Evolutionary conservation across 1,140 invertebrate genomes (phyloP), one percentile per base, ranked within the genome.

Genomic region (Lepeophtheirus salmonis): DNA sequence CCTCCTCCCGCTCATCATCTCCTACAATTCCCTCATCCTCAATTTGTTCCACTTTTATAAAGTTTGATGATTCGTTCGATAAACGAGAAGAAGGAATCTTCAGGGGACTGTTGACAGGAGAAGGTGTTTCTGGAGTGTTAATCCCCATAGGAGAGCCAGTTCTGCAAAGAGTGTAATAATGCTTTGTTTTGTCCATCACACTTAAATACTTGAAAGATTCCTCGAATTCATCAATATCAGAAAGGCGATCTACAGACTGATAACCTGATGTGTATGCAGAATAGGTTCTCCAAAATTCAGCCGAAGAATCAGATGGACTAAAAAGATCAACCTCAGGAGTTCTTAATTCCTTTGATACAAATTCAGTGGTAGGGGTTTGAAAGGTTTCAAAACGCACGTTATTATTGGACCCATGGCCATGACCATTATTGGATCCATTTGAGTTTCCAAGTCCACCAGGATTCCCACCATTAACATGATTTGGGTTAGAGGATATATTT

Each of bases 111-210:
- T 41, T 41, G 6, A n/a, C 30, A 41, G 30, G 30, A 6, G 30
- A 10, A n/a, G 30, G 30, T n/a, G 30, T 41, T n/a, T n/a, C 30
- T 10, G 30, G 30, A 10, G 30, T 41, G n/a, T 41, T 41, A 3
- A 23, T 57, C 3, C 26, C 55, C 10, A 57, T 25, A 23, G 55
- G 55, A 3, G 55, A 57, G 21, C 23, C 26, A 17, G 55, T 41
- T 30, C 59, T 17, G 50, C 59, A 61, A 55, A 61, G 59, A 13
- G 59, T 61, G 51, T 61, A 61, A 22, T 61, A 61, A 18, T 61
- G 59, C 21, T 25, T 61, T 2, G 59, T 61, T 41, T 61, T 61
- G 21, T 61, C 59, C 20, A 56, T 48, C 2, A 61, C 49, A 12
- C 59, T 56, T 23, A 61, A 23, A 50, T 60, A 60, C 20, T 24